phyloP scores from a whole-genome alignment of 2,888 invertebrate species.

The Eutolmus rufibarbis region DNA sequence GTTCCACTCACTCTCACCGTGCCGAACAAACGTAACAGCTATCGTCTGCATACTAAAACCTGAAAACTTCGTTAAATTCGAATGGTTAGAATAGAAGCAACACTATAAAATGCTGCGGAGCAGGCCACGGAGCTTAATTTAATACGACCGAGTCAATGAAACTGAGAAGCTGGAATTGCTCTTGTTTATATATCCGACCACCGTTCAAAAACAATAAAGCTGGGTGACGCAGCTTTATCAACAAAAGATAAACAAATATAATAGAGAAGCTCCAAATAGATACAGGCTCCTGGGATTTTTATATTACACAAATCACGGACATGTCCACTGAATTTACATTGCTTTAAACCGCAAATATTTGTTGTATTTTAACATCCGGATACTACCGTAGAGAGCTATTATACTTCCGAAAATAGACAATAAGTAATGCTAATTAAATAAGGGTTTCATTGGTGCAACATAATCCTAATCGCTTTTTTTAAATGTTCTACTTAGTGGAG shows the following conservation, averaged over 20 bases:
- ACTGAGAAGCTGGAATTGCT: background rate
- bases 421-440: background rate
- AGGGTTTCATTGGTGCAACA: background rate
- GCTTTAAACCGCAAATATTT: conserved; percentile 9
- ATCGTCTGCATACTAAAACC: conserved; percentile 50
- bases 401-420: background rate
- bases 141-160: background rate
- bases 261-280: background rate
- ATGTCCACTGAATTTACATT: background rate
- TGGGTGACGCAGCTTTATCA: conserved; percentile 1
- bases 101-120: background rate
- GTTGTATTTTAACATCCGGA: background rate
- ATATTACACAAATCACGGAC: background rate
- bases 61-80: background rate
- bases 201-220: conserved; percentile 9
- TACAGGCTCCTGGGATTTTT: background rate
- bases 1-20: conserved; percentile 80
- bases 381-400: background rate
- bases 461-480: background rate
- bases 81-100: background rate
- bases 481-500: background rate
- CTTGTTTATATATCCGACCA: conserved; percentile 10
- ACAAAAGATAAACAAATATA: background rate
- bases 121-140: background rate
- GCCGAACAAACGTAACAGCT: conserved; percentile 68